Evolutionary conservation across 1,140 invertebrate species (phyloP), one percentile per base, ranked within the genome.

Genomic region (Drosophila ironensis): DNA sequence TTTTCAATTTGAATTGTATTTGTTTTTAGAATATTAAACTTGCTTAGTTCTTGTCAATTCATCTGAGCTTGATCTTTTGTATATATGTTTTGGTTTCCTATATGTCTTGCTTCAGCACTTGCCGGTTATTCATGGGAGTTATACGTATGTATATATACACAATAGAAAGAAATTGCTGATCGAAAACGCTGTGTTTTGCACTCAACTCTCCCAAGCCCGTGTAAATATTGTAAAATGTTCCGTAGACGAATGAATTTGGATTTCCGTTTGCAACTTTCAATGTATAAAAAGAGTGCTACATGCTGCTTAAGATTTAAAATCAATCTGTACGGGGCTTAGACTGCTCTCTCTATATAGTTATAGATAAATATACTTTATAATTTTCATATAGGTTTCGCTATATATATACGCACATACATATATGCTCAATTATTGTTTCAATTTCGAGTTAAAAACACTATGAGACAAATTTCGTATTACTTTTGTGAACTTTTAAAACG

Each of bases 231-330:
- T 69, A 69, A 69, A 69, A 68, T 37, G 22, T 52, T 27, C 14
- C 28, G 22, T 24, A 45, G 9, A 46, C 17, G 30, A 63, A 61
- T 61, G n/a, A 38, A 33, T 33, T 56, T 28, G 40, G 17, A 66
- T 54, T 75, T 37, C 14, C 52, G 33, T 25, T 35, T 60, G 11
- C 20, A 7, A 4, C 51, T 24, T 0, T 67, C 42, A 78, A 72
- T 77, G 75, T 78, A 81, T 81, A 80, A 80, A 80, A 80, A 69
- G 45, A 40, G 50, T 59, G 59, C 61, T 70, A 71, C 56, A 61
- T 51, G 66, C 74, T 77, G 69, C 72, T 84, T 84, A 82, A 48
- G 78, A 73, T 72, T 82, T 82, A 82, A 82, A 82, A 82, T 82
- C 78, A 77, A 80, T 80, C 50, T 27, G 53, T 59, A 46, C 14